phyloP scores from a whole-genome alignment of 64 coral and sea anemone genomes.

The Porites lutea region DNA sequence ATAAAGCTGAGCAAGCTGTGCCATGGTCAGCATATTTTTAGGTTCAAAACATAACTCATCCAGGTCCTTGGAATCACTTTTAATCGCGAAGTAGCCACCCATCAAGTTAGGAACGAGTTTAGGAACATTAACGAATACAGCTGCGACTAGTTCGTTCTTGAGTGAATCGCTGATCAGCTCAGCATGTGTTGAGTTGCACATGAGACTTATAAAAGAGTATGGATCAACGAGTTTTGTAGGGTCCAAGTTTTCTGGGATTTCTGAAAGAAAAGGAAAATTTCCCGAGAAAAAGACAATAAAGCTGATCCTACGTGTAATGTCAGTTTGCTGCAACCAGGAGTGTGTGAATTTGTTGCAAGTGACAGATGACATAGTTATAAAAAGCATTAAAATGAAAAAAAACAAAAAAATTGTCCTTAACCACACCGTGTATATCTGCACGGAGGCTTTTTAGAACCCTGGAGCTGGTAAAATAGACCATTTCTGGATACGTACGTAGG shows the following conservation, averaged over 20 bases:
- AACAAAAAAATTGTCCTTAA: too few relatives aligned
- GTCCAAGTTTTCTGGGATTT: not conserved
- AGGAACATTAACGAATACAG: constrained; percentile 10
- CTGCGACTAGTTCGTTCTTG: not conserved
- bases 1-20: constrained; percentile 47
- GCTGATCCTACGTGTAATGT: too few relatives aligned
- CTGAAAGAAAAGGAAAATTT: not conserved
- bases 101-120: constrained; percentile 11
- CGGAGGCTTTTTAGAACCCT: too few relatives aligned
- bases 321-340: too few relatives aligned
- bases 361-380: too few relatives aligned
- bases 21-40: constrained; percentile 36
- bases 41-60: constrained; percentile 54
- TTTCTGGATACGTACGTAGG: too few relatives aligned
- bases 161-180: constrained; percentile 11
- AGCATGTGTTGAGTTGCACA: not conserved
- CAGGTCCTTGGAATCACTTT: not conserved
- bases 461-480: too few relatives aligned
- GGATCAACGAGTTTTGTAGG: not conserved
- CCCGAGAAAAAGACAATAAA: too few relatives aligned
- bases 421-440: too few relatives aligned
- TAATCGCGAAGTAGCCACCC: constrained; percentile 59
- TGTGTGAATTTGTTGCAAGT: too few relatives aligned
- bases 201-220: not conserved
- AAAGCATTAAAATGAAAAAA: too few relatives aligned